phyloP scores from a whole-genome alignment of 2,797 vertebrate species.

The Atherinosoma microstoma region DNA sequence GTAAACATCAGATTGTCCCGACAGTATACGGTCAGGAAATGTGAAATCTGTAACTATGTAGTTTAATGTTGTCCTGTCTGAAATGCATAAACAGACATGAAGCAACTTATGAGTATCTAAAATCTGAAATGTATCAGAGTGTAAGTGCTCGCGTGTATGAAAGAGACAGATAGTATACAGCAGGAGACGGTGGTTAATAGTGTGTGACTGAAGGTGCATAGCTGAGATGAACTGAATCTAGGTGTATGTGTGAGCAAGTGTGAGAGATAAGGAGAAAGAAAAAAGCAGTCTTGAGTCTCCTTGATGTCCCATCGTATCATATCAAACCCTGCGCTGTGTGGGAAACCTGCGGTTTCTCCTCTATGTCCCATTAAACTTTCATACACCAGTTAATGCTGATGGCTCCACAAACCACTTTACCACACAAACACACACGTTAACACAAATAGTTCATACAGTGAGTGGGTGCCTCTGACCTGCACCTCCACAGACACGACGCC shows the following conservation, averaged over 20 bases:
- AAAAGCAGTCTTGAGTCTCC: constrained; percentile 50
- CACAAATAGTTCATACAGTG: constrained; percentile 50
- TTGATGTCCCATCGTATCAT: constrained; percentile 70
- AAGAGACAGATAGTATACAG: constrained; percentile 32
- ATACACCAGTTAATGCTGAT: constrained; percentile 81
- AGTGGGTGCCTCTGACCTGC: constrained; percentile 45
- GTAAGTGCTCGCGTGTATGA: constrained; percentile 24
- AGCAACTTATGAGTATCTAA: constrained; percentile 14
- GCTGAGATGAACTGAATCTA: constrained; percentile 71
- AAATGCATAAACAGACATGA: constrained; percentile 31
- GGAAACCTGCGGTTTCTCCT: constrained; percentile 72
- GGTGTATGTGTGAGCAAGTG: constrained; percentile 35
- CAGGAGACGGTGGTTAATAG: constrained; percentile 66
- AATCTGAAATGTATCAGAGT: constrained; percentile 31
- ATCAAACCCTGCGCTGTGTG: constrained; percentile 53
- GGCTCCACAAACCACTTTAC: constrained; percentile 74
- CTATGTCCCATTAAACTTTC: constrained; percentile 82
- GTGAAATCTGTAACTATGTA: constrained; percentile 18
- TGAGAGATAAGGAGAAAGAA: constrained; percentile 11
- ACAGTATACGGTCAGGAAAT: constrained; percentile 14
- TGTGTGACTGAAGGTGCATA: constrained; percentile 71
- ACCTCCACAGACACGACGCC: constrained; percentile 70
- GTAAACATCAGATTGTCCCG: constrained; percentile 17
- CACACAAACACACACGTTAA: constrained; percentile 50
- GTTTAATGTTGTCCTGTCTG: constrained; percentile 19